phyloP scores from a whole-genome alignment of 2,113 vertebrate species.

The Puntigrus tetrazona region DNA sequence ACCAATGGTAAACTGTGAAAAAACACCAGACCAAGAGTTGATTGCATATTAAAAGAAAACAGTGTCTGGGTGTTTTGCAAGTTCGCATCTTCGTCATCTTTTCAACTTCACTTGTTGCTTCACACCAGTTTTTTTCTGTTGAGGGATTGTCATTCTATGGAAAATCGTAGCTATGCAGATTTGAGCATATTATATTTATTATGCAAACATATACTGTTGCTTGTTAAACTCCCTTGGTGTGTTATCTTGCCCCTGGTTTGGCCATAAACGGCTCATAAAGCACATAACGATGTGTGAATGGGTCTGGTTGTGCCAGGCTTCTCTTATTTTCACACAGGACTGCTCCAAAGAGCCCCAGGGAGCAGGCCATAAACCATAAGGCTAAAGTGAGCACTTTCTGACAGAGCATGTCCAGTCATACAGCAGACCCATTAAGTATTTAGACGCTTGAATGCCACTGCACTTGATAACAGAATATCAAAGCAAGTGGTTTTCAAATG shows the following conservation, averaged over 20 bases:
- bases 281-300: slow-evolving; percentile 57
- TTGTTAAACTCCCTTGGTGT: neutral
- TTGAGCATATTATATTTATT: neutral
- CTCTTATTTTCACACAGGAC: neutral
- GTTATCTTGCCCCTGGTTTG: slow-evolving; percentile 22
- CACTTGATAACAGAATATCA: neutral
- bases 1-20: neutral
- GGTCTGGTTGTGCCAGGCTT: slow-evolving; percentile 2
- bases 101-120: neutral
- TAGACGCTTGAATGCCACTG: neutral
- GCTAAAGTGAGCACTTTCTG: neutral
- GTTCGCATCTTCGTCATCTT: neutral
- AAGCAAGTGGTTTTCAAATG: neutral
- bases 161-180: neutral
- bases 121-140: neutral
- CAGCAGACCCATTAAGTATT: neutral
- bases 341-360: neutral
- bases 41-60: neutral
- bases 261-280: slow-evolving; percentile 65
- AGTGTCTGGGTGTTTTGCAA: neutral
- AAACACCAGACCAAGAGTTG: neutral
- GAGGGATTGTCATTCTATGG: neutral
- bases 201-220: neutral
- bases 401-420: neutral
- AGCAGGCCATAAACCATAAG: neutral